Base-by-base conservation (phyloP, 2,113 vertebrate genomes). In the Ahaetulla prasina region DNA sequence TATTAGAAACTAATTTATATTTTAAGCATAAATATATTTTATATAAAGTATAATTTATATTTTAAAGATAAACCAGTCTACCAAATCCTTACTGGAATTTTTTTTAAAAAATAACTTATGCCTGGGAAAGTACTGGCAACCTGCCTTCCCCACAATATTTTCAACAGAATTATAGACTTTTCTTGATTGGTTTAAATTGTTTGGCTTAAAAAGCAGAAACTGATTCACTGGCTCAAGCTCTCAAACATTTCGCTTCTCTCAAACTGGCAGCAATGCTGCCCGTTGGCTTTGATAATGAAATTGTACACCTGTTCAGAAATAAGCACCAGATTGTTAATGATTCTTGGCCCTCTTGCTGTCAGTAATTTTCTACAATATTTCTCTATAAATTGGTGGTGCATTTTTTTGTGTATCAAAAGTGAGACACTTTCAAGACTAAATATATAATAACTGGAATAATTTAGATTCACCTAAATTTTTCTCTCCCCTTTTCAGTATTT, bases 291-390 rank as follows among this genome's bases (percentile, higher is more conserved):
- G 93, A 95, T 96, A 95, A 97, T 95, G 96, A 95, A 96, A 97
- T 95, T 96, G 94, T 95, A 96, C 96, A 97, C 95, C 96, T 96
- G 96, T 95, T 96, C 94, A 96, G 95, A 95, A 96, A 96, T 95
- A 97, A 96, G 95, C 94, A 96, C 94, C 96, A 97, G 96, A 97
- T 96, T 96, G 95, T 96, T 97, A 97, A 97, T 95, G 96, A 93
- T 95, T 96, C 91, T 96, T 96, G 95, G 94, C 94, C 85, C 92
- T 90, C 91, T 90, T 35, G 90, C 52, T 94, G 52, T 87, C 68
- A 2, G 85, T 96, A 92, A 52, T 95, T 96, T 94, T 95, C 94
- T 94, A 92, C 91, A 95, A 94, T 95, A 95, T 95, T 97, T 97
- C 94, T 95, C 94, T 96, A 94, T 92, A 94, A 95, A 97, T 96